A percentile compares a stretch with the other conserved stretches of the same genome.
These are phyloP conservation scores for Carabus problematicus DNA, from an alignment of 2,888 invertebrate genomes.

Conservation along the genomic window DNA sequence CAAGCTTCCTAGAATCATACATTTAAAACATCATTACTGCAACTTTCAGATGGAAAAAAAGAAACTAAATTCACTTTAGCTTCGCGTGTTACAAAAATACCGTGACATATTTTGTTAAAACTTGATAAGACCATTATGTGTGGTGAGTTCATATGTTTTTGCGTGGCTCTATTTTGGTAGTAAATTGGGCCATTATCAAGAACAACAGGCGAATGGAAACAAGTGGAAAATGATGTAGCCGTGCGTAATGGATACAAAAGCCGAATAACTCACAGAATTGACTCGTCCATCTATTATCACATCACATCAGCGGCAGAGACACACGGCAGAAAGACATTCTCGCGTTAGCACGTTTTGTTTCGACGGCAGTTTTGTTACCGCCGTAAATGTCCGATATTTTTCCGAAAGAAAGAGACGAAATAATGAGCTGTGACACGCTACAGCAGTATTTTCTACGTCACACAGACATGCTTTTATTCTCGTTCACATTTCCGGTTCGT, in stretches of 20 bases:
- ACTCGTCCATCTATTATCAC: slow-evolving; percentile 35
- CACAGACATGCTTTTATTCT: slow-evolving; percentile 38
- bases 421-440: slow-evolving; percentile 42
- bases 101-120: no score
- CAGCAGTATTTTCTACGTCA: slow-evolving; percentile 40
- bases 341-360: slow-evolving; percentile 35
- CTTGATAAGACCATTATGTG: no score
- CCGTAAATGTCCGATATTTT: slow-evolving; percentile 3
- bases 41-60: slow-evolving; percentile 3
- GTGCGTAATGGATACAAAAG: slow-evolving; percentile 13
- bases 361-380: slow-evolving; percentile 1
- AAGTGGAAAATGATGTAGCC: not conserved
- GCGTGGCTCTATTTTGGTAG: not conserved
- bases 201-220: slow-evolving; percentile 34
- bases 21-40: slow-evolving; percentile 26
- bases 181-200: slow-evolving; percentile 39
- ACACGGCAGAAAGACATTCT: slow-evolving; percentile 16
- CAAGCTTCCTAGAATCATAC: slow-evolving; percentile 32
- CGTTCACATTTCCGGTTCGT: slow-evolving; percentile 35
- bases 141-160: no score
- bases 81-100: no score
- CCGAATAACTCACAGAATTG: slow-evolving; percentile 39
- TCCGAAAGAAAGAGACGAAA: slow-evolving; percentile 26
- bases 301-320: slow-evolving; percentile 1
- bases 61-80: no score